These are phyloP conservation scores for Leptinotarsa rubiginosa DNA, from an alignment of 2,888 invertebrate species.

Conservation along the genomic window DNA sequence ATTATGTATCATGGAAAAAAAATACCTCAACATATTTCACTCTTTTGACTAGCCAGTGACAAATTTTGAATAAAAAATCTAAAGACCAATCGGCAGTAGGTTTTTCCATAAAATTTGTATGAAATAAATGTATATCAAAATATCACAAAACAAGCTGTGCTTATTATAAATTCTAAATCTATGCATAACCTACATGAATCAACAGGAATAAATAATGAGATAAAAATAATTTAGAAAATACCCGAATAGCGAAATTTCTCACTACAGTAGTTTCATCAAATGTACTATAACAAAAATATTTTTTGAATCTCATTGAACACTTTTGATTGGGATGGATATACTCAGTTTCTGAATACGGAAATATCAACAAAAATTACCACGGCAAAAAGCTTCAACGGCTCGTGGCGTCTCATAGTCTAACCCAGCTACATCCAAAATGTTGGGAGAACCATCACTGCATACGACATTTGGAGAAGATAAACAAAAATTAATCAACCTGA, in stretches of 20 bases:
- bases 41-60: neutral
- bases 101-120: neutral
- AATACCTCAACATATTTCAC: neutral
- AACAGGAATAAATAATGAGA: neutral
- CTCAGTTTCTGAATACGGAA: conserved; percentile 44
- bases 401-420: conserved; percentile 74
- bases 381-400: conserved; percentile 74
- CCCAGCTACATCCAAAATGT: conserved; percentile 72
- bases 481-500: conserved; percentile 73
- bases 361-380: conserved; percentile 66
- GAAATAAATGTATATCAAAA: conserved; percentile 3
- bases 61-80: neutral
- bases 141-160: conserved; percentile 18
- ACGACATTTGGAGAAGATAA: conserved; percentile 69
- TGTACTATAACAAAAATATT: conserved; percentile 25
- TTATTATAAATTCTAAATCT: conserved; percentile 1
- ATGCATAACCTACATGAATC: neutral
- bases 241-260: conserved; percentile 10
- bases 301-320: conserved; percentile 48
- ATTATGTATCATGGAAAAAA: neutral
- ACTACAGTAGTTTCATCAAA: conserved; percentile 18
- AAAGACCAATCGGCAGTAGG: neutral
- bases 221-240: conserved; percentile 10
- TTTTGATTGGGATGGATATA: conserved; percentile 51
- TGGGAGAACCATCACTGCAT: conserved; percentile 67